Conservation (phyloP, 2,797 vertebrate genomes). For the Danionella dracula region DNA sequence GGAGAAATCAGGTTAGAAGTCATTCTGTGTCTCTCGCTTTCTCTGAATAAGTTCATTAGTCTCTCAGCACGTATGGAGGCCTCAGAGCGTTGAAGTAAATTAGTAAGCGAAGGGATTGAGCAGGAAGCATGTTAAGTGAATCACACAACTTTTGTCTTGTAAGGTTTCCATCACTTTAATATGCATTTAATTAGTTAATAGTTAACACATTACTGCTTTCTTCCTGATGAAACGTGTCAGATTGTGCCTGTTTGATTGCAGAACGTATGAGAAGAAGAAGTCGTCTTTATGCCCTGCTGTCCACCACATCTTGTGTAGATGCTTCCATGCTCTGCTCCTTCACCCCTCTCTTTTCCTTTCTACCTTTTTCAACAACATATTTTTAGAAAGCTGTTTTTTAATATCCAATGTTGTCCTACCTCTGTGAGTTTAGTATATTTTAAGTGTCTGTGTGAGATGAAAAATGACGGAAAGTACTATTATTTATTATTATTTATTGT, state of each 20-base stretch:
- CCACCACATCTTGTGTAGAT: constrained; percentile 37
- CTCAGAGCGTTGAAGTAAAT: neutral
- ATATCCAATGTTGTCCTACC: constrained; percentile 24
- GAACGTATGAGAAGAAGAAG: constrained; percentile 62
- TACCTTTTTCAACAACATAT: constrained; percentile 38
- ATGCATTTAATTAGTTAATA: too few relatives aligned
- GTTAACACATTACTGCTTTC: too few relatives aligned
- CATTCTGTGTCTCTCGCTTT: constrained; percentile 23
- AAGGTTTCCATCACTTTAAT: too few relatives aligned
- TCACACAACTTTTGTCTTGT: neutral
- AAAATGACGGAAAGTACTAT: constrained; percentile 43
- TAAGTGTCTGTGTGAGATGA: constrained; percentile 49
- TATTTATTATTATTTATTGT: constrained; percentile 37
- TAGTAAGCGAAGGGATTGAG: constrained; percentile 22
- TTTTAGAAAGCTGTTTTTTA: constrained; percentile 21
- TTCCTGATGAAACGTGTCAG: too few relatives aligned
- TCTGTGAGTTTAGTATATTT: constrained; percentile 57
- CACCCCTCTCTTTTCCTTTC: constrained; percentile 37
- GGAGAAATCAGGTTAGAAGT: constrained; percentile 64
- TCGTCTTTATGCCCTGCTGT: constrained; percentile 37
- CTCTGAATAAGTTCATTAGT: constrained; percentile 39
- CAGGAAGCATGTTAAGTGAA: neutral
- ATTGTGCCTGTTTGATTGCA: constrained; percentile 57
- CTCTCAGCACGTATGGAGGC: neutral
- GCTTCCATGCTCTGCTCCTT: constrained; percentile 39